These are phyloP conservation scores for Solenopsis fugax DNA, from an alignment of 1,140 invertebrate species.

Conservation along the genomic window DNA sequence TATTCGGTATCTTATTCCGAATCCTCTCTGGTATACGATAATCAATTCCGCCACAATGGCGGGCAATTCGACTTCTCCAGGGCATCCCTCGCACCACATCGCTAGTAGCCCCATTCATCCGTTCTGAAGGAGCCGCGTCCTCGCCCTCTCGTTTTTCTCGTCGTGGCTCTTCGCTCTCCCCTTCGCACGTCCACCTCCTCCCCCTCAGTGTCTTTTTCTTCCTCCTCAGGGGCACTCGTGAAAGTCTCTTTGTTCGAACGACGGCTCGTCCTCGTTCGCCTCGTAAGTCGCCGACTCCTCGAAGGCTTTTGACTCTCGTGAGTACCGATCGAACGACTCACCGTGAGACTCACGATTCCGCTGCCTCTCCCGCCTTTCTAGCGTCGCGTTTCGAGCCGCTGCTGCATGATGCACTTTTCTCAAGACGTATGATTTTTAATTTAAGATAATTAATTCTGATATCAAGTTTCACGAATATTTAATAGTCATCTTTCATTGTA, in stretches of 20 bases:
- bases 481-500: background rate
- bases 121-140: slow-evolving; percentile 39
- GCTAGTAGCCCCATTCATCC: slow-evolving; percentile 61
- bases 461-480: background rate
- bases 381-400: slow-evolving; percentile 21
- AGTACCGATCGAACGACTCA: slow-evolving; percentile 65
- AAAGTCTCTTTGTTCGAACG: slow-evolving; percentile 67
- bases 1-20: slow-evolving; percentile 43
- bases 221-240: slow-evolving; percentile 53
- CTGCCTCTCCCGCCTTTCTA: slow-evolving; percentile 50
- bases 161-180: slow-evolving; percentile 55
- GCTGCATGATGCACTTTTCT: slow-evolving; percentile 55
- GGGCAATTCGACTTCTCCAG: slow-evolving; percentile 57
- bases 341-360: slow-evolving; percentile 65
- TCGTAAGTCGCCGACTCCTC: slow-evolving; percentile 65
- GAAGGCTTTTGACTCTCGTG: slow-evolving; percentile 66
- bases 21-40: slow-evolving; percentile 31
- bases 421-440: background rate
- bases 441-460: background rate
- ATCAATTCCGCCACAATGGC: slow-evolving; percentile 58
- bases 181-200: slow-evolving; percentile 44
- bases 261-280: slow-evolving; percentile 61
- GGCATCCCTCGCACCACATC: slow-evolving; percentile 49
- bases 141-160: slow-evolving; percentile 63
- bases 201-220: slow-evolving; percentile 57